Evolutionary conservation across 2,797 vertebrate genomes (phyloP).

Genomic region (Ispidina picta): DNA sequence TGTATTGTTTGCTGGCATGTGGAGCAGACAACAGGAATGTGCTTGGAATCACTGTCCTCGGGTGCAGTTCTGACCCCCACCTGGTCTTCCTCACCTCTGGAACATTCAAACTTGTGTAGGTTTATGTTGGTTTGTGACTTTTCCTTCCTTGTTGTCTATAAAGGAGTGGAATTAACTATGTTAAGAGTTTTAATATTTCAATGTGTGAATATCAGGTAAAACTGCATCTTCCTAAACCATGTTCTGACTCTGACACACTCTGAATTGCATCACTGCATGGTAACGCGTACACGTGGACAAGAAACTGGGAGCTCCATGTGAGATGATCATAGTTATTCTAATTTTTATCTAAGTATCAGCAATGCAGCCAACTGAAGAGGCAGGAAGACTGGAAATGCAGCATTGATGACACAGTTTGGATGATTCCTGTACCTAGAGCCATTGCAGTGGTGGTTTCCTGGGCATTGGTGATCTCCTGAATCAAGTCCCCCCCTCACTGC

Average conservation of each 20-base stretch:
- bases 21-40: conserved; percentile 54
- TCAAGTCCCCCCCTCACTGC: background rate
- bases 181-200: background rate
- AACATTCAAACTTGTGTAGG: background rate
- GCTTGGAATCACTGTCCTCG: background rate
- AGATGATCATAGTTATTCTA: background rate
- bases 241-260: background rate
- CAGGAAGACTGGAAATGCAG: background rate
- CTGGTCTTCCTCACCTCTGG: background rate
- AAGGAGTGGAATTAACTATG: background rate
- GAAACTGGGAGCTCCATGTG: background rate
- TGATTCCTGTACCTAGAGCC: background rate
- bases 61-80: background rate
- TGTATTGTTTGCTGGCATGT: conserved; percentile 31
- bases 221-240: background rate
- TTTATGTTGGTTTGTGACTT: background rate
- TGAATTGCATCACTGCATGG: background rate
- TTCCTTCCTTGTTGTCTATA: conserved; percentile 46
- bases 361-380: background rate
- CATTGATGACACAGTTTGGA: background rate
- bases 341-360: background rate
- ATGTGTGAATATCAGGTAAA: background rate
- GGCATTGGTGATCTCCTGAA: background rate
- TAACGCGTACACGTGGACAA: background rate
- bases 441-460: background rate